Evolutionary conservation across 1,140 invertebrate genomes (phyloP).

Genomic region (Tetragonula clypearis): DNA sequence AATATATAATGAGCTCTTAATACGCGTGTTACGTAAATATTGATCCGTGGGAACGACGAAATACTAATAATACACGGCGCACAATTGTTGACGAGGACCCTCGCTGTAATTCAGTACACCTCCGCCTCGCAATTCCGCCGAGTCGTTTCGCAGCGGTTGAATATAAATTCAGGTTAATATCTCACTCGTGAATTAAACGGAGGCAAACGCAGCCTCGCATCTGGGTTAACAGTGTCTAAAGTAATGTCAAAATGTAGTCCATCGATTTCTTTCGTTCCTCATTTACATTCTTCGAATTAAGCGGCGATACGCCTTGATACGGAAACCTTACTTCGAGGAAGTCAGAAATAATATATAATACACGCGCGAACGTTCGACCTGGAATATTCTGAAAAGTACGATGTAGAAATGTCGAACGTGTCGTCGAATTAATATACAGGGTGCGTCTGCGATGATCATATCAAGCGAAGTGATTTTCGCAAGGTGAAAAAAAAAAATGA

Average conservation of each 20-base stretch:
- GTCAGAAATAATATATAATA: neutral
- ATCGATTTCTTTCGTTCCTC: conserved; percentile 18
- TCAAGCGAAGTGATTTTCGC: too few relatives aligned
- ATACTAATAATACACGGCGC: neutral
- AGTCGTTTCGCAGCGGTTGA: neutral
- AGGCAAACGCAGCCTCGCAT: neutral
- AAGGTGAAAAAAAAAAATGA: too few relatives aligned
- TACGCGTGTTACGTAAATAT: conserved; percentile 6
- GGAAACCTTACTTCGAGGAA: neutral
- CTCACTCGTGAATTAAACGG: conserved; percentile 14
- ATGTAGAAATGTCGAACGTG: too few relatives aligned
- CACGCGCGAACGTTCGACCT: neutral
- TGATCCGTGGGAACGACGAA: neutral
- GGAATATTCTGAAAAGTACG: neutral
- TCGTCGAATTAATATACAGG: too few relatives aligned
- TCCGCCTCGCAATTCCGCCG: neutral
- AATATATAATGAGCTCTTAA: conserved; percentile 1
- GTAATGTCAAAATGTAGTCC: conserved; percentile 22
- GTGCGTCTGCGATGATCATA: too few relatives aligned
- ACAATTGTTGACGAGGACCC: neutral
- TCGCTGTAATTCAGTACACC: neutral
- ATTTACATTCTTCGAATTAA: conserved; percentile 11
- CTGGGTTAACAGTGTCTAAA: conserved; percentile 31
- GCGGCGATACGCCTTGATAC: neutral
- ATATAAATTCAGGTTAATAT: conserved; percentile 30